Evolutionary conservation across 2,113 vertebrate genomes (phyloP), one percentile per base, ranked within the genome.

Genomic region (Oncorhynchus mykiss): DNA sequence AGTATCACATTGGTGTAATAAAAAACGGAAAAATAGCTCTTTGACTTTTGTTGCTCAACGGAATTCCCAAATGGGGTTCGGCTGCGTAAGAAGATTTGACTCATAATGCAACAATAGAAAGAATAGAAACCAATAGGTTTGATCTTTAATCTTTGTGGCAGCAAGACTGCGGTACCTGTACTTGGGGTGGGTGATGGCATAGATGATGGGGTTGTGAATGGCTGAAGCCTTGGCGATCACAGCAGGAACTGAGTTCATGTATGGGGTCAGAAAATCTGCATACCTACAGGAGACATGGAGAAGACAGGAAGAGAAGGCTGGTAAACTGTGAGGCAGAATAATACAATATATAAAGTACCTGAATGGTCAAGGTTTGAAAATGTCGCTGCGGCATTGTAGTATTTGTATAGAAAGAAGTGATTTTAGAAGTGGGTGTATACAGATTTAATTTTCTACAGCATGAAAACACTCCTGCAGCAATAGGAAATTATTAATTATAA

Each of bases 131-230:
- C 9, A 45, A 45, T 45, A 45, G 39, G 39, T 45, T 45, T 18
- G 2, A 54, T 18, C 3, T 54, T 18, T 54, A 18, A 18, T 16
- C 5, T 4, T 54, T 54, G 9, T 14, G 62, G 11, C 62, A 24
- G 1, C 62, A 27, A 13, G 62, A 9, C 22, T 27, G 16, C 24
- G 14, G 48, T 87, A 98, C 97, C 97, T 97, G 93, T 98, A 99
- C 83, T 99, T 98, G 5, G 97, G 97, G 81, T 99, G 97, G 20
- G 94, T 95, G 89, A 99, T 97, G 89, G 97, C 97, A 0, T 99
- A 99, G 89, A 99, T 95, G 80, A 99, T 97, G 83, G 97, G 97
- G 89, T 99, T 99, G 91, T 99, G 95, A 83, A 99, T 97, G 82
- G 97, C 95, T 9, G 97, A 99, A 73, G 97, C 96, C 86, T 99